phyloP scores from a whole-genome alignment of 2,888 invertebrate species.

The Clanis bilineata region DNA sequence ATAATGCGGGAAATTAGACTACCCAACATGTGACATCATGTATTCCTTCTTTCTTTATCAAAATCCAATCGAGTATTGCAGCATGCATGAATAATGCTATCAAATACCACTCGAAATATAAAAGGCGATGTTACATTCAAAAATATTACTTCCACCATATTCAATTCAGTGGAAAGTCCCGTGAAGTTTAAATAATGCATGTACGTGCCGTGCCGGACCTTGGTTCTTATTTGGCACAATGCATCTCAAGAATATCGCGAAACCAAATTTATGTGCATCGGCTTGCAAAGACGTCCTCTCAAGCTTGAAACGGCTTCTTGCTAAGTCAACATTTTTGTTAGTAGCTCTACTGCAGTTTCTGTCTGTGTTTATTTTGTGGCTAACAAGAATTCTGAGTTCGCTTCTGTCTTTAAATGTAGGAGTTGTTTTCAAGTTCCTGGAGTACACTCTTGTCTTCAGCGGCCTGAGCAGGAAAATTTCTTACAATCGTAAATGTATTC shows the following conservation, averaged over 20 bases:
- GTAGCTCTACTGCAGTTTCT: not conserved
- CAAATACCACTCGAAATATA: too few relatives aligned
- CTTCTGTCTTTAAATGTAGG: not conserved
- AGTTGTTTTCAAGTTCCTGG: not conserved
- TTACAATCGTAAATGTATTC: too few relatives aligned
- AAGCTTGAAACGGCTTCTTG: slow-evolving; percentile 42
- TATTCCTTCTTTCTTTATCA: too few relatives aligned
- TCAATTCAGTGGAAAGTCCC: not conserved
- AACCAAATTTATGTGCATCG: slow-evolving; percentile 64
- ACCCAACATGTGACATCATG: too few relatives aligned
- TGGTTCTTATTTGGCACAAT: not conserved
- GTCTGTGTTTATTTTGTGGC: not conserved
- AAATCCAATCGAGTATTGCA: too few relatives aligned
- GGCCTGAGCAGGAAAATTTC: too few relatives aligned
- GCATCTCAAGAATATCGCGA: slow-evolving; percentile 23
- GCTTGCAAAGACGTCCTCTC: slow-evolving; percentile 47
- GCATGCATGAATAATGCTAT: too few relatives aligned
- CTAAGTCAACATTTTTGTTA: slow-evolving; percentile 49
- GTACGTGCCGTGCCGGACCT: not conserved
- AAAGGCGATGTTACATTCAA: too few relatives aligned
- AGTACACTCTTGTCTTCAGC: too few relatives aligned
- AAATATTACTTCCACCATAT: too few relatives aligned
- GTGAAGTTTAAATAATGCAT: not conserved
- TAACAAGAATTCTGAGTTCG: not conserved
- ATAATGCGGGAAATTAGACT: too few relatives aligned